Base-by-base conservation (phyloP, 2,113 vertebrate species). In the Podarcis cretensis region DNA sequence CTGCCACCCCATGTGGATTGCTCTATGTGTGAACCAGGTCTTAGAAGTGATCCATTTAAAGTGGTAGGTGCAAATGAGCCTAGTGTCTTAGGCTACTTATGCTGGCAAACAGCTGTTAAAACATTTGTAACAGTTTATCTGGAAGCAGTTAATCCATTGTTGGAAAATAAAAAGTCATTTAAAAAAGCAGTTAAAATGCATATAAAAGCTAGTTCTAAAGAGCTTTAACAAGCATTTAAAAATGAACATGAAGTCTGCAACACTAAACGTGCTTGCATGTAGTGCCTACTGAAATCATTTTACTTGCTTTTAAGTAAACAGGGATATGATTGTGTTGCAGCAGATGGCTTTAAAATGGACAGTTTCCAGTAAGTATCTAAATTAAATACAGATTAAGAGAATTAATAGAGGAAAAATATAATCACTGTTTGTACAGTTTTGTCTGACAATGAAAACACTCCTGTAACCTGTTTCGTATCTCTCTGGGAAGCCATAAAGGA, bases 101-200 rank as follows among this genome's bases (percentile, higher is more conserved):
- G 21, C 77, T 79, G 2, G 30, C 57, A 81, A 65, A 81, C n/a
- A 65, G 80, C 80, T 35, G 59, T 81, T 81, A 81, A 81, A 81
- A 81, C n/a, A 81, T 81, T 81, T 81, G 57, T 37, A 81, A 81
- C 80, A 81, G 80, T 81, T 65, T 65, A 37, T 81, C 32, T 65
- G 13, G 18, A 81, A 81, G 57, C 18, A 37, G 57, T 37, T 81
- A 32, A 32, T 81, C 54, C 79, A 12, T 63, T 81, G 80, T 21
- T 63, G 54, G 80, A 81, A 76, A 81, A 65, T 81, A 81, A 81
- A 81, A 81, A 81, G 21, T 23, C 80, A 37, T 71, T 71, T 84
- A 84, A 73, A 71, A 71, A 71, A 84, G 63, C 16, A 84, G 66
- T 54, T 84, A 84, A 84, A 69, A n/a, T 30, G 32, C 25, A 66